Evolutionary conservation across 2,888 invertebrate species (phyloP), one percentile per base, ranked within the genome.

Genomic region (Tipula helvola): DNA sequence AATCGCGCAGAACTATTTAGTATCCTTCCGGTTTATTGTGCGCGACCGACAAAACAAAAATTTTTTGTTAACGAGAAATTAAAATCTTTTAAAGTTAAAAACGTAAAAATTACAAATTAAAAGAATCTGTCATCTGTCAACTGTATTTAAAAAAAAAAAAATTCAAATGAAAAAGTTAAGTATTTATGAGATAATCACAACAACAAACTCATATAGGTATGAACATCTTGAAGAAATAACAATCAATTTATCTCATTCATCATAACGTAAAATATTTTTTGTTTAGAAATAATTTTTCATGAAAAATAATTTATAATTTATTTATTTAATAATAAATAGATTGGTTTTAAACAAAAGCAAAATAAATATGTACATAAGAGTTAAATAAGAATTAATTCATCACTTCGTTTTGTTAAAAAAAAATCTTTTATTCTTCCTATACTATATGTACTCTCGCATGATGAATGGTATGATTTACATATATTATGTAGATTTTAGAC

Each of bases 301-400:
- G 12, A 71, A 71, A 71, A 28, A 71, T 71, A 71, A 71, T 71
- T 71, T 71, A 71, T 71, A 71, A 71, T 71, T 28, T 71, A 71
- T 71, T 71, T 71, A 71, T 71, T 71, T 71, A 71, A 71, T 28
- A 71, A 71, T 71, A 71, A 71, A 71, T 71, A 71, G 71, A 71
- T 71, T 71, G 71, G 71, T 71, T 71, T 71, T 71, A 71, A 71
- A 71, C 71, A 71, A 71, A 71, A 71, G 71, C 71, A 71, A 71
- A 71, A 71, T 71, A 71, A 71, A 52, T 52, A 52, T 52, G n/a
- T 52, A 16, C 8, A 52, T 52, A 52, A 52, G 52, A 16, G 16
- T 52, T 52, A 52, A 52, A 71, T 71, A 71, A 71, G 71, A 71
- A 28, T 71, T 71, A 71, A 71, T 71, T 71, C 71, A 71, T 71